Evolutionary conservation across 2,113 vertebrate genomes (phyloP).

Genomic region (Pteronura brasiliensis): DNA sequence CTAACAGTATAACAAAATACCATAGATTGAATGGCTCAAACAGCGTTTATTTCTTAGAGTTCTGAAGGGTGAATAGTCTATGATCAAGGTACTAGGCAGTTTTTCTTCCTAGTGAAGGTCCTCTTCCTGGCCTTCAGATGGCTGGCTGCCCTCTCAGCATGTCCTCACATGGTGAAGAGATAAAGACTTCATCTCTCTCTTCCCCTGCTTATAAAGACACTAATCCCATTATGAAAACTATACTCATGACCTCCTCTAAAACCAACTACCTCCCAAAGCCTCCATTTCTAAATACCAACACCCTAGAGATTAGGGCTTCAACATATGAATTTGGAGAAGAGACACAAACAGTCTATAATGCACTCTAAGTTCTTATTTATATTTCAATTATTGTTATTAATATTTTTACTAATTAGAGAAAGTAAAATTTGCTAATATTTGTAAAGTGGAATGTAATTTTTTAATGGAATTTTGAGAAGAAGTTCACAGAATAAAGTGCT

Average conservation of each 20-base stretch:
- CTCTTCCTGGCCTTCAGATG: background rate
- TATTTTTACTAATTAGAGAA: background rate
- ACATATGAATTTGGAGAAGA: background rate
- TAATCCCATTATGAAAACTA: background rate
- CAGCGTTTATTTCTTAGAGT: background rate
- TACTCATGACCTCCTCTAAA: background rate
- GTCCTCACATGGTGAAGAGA: background rate
- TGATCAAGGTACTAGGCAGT: background rate
- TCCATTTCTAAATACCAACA: background rate
- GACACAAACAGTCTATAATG: background rate
- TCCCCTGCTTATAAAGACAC: background rate
- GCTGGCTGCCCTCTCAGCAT: background rate
- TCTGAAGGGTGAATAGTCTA: background rate
- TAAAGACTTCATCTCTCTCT: background rate
- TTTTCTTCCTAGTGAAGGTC: background rate
- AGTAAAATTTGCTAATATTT: background rate
- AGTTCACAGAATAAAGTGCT: background rate
- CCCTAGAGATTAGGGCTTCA: background rate
- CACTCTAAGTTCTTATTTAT: background rate
- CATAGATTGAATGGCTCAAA: background rate
- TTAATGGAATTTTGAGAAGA: background rate
- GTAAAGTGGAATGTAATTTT: background rate
- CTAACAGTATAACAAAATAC: background rate
- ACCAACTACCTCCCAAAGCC: background rate
- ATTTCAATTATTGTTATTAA: background rate